Evolutionary conservation across 2,113 vertebrate species (phyloP), one percentile per base, ranked within the genome.

Genomic region (Benitochromis conjunctus): DNA sequence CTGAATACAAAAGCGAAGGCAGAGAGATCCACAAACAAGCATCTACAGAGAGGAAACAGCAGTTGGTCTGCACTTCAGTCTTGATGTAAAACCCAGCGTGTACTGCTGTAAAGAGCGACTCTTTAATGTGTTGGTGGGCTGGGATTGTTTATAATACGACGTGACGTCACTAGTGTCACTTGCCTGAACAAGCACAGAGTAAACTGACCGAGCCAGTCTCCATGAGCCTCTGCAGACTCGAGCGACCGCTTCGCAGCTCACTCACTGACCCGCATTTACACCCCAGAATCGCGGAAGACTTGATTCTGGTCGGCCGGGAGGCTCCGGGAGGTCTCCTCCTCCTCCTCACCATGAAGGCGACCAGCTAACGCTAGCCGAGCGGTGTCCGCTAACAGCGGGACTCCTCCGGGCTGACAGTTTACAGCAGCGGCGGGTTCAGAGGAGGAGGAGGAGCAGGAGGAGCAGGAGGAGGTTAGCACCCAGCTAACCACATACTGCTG

Each of bases 81-180:
- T 29, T 48, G 43, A 19, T 74, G 29, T 74, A 74, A 51, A 48
- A 0, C 2, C 69, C 66, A 14, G 43, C 6, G 66, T 29, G 69
- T 2, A 1, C 34, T 1, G 41, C 13, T 18, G 66, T 26, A 7
- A 26, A 46, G 24, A 31, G 8, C n/a, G 43, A 51, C 26, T 74
- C 24, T 46, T 26, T 4, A 46, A 46, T 3, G 18, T 46, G 66
- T 46, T 46, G 41, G 41, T 71, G 13, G 41, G 29, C 16, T 19
- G 4, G 24, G 58, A 9, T 46, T 83, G 83, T 91, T 88, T 86
- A 53, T 51, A 38, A 46, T 64, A 10, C 60, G 78, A 0, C n/a
- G 77, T 92, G 90, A 92, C 91, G 93, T 94, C 93, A 91, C 54
- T 13, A 2, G 31, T 24, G 80, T 84, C 31, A 76, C 89, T 91